Percentiles rank a stretch among this genome's conserved stretches.
Conservation (phyloP, 2,113 vertebrate species). For the Pardalotus punctatus region DNA sequence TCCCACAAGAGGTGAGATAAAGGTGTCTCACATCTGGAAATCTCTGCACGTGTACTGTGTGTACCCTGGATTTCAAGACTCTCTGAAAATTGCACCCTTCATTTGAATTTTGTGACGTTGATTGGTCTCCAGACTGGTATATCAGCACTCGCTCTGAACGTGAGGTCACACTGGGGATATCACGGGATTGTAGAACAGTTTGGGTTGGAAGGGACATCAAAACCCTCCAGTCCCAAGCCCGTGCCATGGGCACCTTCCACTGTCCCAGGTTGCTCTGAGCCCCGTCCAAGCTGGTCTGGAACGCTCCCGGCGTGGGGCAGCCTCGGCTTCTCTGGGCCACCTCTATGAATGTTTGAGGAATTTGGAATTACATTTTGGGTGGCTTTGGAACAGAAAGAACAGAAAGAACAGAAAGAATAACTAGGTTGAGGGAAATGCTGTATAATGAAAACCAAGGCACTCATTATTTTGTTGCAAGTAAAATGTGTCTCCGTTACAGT, state of each 20-base stretch:
- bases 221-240: neutral
- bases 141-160: neutral
- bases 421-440: neutral
- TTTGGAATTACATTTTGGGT: neutral
- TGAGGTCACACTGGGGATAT: rapidly evolving
- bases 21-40: neutral
- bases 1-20: neutral
- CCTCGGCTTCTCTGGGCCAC: neutral
- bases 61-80: neutral
- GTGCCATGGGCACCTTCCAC: neutral
- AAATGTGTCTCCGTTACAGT: neutral
- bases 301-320: rapidly evolving
- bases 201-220: neutral
- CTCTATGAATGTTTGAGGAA: neutral
- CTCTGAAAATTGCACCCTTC: neutral
- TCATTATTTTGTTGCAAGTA: neutral
- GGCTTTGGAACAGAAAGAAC: neutral
- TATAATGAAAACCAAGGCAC: neutral
- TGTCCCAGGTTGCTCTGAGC: rapidly evolving
- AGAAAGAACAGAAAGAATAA: neutral
- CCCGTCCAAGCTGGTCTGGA: neutral
- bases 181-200: too few relatives aligned
- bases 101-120: neutral
- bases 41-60: rapidly evolving
- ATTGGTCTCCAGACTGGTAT: neutral